Percentiles rank a stretch among this genome's conserved stretches.
These are phyloP conservation scores for Acanthosepion lycidas DNA, from an alignment of 2,888 invertebrate species.

Conservation along the genomic window DNA sequence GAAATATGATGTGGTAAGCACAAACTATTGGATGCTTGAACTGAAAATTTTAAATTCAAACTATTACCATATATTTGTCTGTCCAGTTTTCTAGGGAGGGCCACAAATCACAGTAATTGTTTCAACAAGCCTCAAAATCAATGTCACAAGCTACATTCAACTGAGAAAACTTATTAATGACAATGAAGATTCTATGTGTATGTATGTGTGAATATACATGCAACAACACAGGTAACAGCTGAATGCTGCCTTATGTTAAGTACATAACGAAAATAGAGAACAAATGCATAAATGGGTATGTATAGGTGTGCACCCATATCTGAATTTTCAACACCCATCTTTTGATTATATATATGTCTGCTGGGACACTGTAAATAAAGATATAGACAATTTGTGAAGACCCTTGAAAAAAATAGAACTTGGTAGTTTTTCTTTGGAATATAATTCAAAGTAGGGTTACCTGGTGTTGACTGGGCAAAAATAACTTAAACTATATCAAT, in stretches of 20 bases:
- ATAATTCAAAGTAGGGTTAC: background rate
- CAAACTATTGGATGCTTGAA: constrained; percentile 33
- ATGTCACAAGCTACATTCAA: background rate
- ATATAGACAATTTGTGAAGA: background rate
- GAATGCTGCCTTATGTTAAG: background rate
- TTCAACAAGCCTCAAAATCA: constrained; percentile 8
- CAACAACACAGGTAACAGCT: background rate
- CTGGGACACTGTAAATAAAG: background rate
- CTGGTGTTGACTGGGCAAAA: too few relatives aligned
- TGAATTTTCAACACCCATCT: background rate
- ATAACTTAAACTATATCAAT: too few relatives aligned
- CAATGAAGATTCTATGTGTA: background rate
- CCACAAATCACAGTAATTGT: constrained; percentile 33
- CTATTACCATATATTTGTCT: constrained; percentile 23
- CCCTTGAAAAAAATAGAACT: background rate
- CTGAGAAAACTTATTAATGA: constrained; percentile 21
- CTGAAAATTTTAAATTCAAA: constrained; percentile 18
- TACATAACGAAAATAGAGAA: background rate
- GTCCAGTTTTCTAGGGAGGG: background rate
- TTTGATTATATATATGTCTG: background rate
- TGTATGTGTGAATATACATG: background rate
- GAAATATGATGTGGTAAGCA: background rate
- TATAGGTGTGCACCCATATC: background rate
- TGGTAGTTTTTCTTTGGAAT: background rate
- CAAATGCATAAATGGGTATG: background rate